Base-by-base conservation (phyloP, 1,140 invertebrate species). In the Macrotrachela quadricornifera region DNA sequence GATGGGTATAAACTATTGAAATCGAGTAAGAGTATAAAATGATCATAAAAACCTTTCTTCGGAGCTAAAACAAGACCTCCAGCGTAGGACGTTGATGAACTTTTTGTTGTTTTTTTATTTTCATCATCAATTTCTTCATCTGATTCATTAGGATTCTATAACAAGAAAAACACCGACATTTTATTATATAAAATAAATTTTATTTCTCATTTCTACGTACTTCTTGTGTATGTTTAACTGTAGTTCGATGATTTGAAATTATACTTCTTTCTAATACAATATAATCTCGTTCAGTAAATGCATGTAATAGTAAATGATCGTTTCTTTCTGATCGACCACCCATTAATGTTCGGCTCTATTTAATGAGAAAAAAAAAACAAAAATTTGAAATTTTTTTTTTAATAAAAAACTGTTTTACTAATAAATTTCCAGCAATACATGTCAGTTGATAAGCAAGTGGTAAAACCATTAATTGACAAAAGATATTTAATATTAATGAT, bases 1-100 rank as follows among this genome's bases (percentile, higher is more conserved):
- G 88, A 95, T 0, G 94, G 94, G 72, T 99, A 99, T 21, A 99
- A 70, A 16, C 88, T 95, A 73, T 97, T 99, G 67, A 97, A 99
- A 64, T 99, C 94, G 82, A 99, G 85, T 4, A 99, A 69, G 44
- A 99, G 71, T 57, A 97, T 83, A 49, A 80, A 79, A 65, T 82
- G 87, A 62, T 97, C 88, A 69, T 99, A 97, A 58, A 97, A 90
- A 13, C 92, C 72, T 67, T 82, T 82, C 66, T 94, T 91, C 0
- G 94, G 94, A 49, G 96, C 90, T 37, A 99, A 71, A 6, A 99
- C 92, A 15, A 97, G 72, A 58, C 94, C 94, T 41, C 91, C 91
- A 16, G 79, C 73, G 67, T 94, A 96, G 6, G 42, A 15, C 15
- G 41, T 52, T 52, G 44, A 44, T 37, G 18, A 45, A 36, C 37